Percentiles rank a stretch among this genome's conserved stretches.
These are phyloP conservation scores for Hydrochoerus hydrochaeris DNA, from an alignment of 2,113 vertebrate genomes.

Conservation along the genomic window DNA sequence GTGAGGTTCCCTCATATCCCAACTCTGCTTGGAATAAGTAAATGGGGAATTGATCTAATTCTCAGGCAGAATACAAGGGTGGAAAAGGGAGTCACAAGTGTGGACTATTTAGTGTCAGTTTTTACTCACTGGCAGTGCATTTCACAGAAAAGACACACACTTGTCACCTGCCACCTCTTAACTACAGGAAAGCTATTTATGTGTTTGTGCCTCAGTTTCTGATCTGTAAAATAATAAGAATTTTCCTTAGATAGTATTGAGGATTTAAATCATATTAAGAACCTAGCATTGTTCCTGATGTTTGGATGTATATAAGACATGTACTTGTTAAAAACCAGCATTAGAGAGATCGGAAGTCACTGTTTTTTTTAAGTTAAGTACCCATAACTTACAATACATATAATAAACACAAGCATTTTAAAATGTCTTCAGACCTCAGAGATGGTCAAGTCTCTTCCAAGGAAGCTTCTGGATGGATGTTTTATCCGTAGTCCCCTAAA, in stretches of 20 bases:
- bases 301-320: background rate
- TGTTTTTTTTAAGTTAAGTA: conserved; percentile 25
- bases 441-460: conserved; percentile 61
- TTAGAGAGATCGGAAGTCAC: background rate
- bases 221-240: background rate
- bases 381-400: conserved; percentile 42
- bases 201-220: background rate
- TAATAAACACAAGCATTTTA: conserved; percentile 57
- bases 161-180: background rate
- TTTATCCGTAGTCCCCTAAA: conserved; percentile 76
- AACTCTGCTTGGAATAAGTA: background rate
- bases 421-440: conserved; percentile 73
- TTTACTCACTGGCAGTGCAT: background rate
- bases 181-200: background rate
- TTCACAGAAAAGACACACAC: background rate
- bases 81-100: background rate
- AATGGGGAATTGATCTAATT: background rate
- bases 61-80: background rate
- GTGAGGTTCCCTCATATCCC: no score
- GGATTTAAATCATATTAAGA: conserved; percentile 6
- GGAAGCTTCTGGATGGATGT: conserved; percentile 33
- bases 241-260: background rate
- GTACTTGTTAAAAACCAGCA: conserved; percentile 27
- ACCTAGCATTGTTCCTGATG: background rate
- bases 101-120: background rate